These are phyloP conservation scores for Trissolcus japonicus DNA, from an alignment of 2,888 invertebrate species.

Conservation along the genomic window DNA sequence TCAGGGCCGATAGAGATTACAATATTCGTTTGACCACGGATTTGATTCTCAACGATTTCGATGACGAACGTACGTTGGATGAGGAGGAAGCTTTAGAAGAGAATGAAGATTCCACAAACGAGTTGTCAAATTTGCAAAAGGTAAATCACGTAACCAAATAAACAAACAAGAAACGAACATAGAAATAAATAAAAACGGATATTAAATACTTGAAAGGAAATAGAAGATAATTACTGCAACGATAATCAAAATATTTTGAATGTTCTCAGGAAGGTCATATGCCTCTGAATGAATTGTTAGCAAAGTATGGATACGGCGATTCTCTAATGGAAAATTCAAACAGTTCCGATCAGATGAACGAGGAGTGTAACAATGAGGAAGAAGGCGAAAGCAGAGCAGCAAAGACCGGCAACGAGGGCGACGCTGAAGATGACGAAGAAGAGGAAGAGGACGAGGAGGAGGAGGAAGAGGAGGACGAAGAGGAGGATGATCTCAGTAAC, in stretches of 20 bases:
- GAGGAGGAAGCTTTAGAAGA: slow-evolving; percentile 97
- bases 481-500: slow-evolving; percentile 69
- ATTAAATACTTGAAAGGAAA: neutral
- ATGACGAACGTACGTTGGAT: slow-evolving; percentile 96
- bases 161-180: neutral
- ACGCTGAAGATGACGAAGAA: slow-evolving; percentile 69
- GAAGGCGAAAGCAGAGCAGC: slow-evolving; percentile 39
- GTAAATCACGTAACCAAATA: slow-evolving; percentile 70
- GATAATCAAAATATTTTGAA: neutral
- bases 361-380: slow-evolving; percentile 60
- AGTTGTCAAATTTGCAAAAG: slow-evolving; percentile 91
- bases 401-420: slow-evolving; percentile 68
- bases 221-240: neutral
- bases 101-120: slow-evolving; percentile 91
- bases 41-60: slow-evolving; percentile 98
- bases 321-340: slow-evolving; percentile 72
- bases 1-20: slow-evolving; percentile 77
- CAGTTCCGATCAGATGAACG: slow-evolving; percentile 72
- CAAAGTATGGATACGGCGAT: slow-evolving; percentile 88
- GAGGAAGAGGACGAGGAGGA: slow-evolving; percentile 71
- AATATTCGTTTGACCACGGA: slow-evolving; percentile 95
- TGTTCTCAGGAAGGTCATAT: slow-evolving; percentile 90
- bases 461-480: slow-evolving; percentile 72
- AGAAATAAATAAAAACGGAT: neutral
- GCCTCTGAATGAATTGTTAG: slow-evolving; percentile 94